phyloP scores from a whole-genome alignment of 2,113 vertebrate genomes.

The Ictidomys tridecemlineatus region DNA sequence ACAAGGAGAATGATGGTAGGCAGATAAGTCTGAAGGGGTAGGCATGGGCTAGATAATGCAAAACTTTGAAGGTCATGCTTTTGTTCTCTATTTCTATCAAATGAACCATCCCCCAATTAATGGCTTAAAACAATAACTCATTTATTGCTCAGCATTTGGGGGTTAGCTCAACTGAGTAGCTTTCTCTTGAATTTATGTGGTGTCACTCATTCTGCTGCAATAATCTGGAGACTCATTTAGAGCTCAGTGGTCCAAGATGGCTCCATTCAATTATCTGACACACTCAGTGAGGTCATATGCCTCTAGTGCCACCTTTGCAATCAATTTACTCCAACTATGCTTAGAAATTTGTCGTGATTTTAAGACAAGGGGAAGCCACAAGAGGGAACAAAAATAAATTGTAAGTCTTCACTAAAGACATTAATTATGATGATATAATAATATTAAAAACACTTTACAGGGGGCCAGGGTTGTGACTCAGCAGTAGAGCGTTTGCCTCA shows the following conservation, averaged over 20 bases:
- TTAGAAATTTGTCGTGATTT: background rate
- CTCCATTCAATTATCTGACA: background rate
- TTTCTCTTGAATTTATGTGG: background rate
- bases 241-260: background rate
- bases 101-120: background rate
- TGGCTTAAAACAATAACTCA: background rate
- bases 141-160: background rate
- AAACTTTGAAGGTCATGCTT: background rate
- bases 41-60: background rate
- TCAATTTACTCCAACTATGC: background rate
- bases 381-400: background rate
- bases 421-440: background rate
- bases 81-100: background rate
- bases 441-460: background rate
- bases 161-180: background rate
- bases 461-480: too few species aligned
- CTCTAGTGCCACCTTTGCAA: background rate
- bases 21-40: background rate
- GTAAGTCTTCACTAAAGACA: background rate
- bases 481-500: too few species aligned
- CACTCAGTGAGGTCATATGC: too few species aligned
- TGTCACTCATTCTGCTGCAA: background rate
- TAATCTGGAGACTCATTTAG: background rate
- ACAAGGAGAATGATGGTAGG: background rate
- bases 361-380: background rate